phyloP scores from a whole-genome alignment of 2,797 vertebrate genomes.

The Microhierax caerulescens region DNA sequence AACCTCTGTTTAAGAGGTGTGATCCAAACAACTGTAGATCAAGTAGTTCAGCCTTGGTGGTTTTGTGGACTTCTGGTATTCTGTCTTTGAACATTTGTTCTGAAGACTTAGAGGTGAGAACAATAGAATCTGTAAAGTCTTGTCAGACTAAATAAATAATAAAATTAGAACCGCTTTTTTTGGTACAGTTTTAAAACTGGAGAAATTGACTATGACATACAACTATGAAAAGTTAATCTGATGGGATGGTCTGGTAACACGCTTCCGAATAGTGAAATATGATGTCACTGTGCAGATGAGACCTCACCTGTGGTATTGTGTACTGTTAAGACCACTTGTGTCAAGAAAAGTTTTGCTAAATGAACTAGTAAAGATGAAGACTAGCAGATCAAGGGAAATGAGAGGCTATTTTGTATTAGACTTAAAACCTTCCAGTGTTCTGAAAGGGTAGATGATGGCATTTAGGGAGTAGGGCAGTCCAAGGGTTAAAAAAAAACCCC shows the following conservation, averaged over 20 bases:
- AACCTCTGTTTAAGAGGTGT: background rate
- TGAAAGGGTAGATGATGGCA: background rate
- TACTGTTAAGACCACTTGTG: background rate
- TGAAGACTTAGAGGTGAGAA: background rate
- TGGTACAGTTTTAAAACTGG: background rate
- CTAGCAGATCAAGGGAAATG: background rate
- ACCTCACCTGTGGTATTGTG: background rate
- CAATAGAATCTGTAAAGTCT: background rate
- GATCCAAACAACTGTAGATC: background rate
- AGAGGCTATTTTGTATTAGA: background rate
- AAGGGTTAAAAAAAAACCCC: background rate
- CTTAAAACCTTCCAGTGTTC: background rate
- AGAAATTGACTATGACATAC: background rate
- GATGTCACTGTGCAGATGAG: background rate
- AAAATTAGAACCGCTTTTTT: background rate
- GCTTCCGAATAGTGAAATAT: background rate
- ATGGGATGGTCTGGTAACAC: background rate
- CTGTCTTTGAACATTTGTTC: background rate
- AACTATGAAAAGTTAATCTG: background rate
- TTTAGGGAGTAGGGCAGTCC: background rate
- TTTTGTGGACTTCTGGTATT: background rate
- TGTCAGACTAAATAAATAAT: background rate
- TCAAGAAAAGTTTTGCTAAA: background rate
- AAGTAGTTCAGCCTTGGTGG: background rate
- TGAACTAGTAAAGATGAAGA: background rate